phyloP scores from a whole-genome alignment of 2,113 vertebrate species.

The Boulengeromyrus knoepffleri region DNA sequence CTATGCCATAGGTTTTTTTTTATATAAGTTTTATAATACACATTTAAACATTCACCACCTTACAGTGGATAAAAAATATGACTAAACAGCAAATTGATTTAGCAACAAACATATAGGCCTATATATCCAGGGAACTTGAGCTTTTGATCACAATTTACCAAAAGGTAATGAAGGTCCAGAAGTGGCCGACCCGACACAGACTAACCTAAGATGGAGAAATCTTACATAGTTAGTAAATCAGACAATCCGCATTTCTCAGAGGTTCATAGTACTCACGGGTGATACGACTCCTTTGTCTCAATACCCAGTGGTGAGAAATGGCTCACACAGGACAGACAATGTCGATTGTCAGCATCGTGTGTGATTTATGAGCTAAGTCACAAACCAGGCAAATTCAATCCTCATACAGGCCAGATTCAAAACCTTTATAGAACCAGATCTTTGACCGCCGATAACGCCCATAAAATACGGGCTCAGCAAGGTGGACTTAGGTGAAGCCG shows the following conservation, averaged over 20 bases:
- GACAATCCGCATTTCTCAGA: neutral
- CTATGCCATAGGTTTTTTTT: neutral
- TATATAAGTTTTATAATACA: neutral
- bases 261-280: neutral
- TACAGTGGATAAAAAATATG: neutral
- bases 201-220: neutral
- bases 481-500: neutral
- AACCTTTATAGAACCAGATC: neutral
- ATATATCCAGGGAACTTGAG: neutral
- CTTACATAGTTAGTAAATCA: neutral
- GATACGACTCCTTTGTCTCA: neutral
- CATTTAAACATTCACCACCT: neutral
- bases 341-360: neutral
- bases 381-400: neutral
- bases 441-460: neutral
- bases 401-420: neutral
- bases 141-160: neutral
- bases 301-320: neutral
- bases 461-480: neutral
- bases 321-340: neutral
- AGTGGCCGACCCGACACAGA: neutral
- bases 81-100: neutral
- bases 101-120: neutral
- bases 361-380: neutral
- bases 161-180: neutral